These are phyloP conservation scores for Ariopsis seemanni DNA, from an alignment of 2,113 vertebrate genomes.

Conservation along the genomic window DNA sequence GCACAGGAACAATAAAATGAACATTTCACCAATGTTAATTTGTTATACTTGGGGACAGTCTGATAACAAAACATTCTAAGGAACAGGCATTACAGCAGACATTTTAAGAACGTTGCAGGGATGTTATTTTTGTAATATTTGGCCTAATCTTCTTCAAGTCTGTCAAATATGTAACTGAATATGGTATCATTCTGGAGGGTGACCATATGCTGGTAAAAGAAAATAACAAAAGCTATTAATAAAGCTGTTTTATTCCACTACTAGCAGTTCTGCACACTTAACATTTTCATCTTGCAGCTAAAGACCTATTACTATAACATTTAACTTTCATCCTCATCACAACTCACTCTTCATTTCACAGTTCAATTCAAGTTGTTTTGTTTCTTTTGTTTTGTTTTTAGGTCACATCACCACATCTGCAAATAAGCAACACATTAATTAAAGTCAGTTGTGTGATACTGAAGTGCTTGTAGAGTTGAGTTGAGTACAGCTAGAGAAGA, in stretches of 20 bases:
- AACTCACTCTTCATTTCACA: neutral
- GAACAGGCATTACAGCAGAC: neutral
- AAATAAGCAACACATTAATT: slow-evolving; percentile 74
- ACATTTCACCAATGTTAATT: neutral
- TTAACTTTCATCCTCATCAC: neutral
- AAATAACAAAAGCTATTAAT: neutral
- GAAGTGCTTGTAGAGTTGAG: slow-evolving; percentile 69
- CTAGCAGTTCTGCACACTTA: neutral
- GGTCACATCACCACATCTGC: neutral
- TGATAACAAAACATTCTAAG: neutral
- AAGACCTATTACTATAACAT: neutral
- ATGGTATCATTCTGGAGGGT: neutral
- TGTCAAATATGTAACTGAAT: neutral
- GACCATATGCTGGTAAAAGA: neutral
- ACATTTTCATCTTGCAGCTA: neutral
- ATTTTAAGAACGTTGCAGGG: neutral
- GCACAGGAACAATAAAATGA: neutral
- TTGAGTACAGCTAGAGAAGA: slow-evolving; percentile 67
- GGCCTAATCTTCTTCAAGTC: neutral
- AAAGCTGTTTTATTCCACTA: neutral
- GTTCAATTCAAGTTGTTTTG: neutral
- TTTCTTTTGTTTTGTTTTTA: neutral
- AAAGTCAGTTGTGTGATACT: slow-evolving; percentile 70
- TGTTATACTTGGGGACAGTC: neutral
- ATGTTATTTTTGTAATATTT: neutral